Base-by-base conservation (phyloP, 92 coral and sea anemone genomes). In the Umimayanthus kanabou region DNA sequence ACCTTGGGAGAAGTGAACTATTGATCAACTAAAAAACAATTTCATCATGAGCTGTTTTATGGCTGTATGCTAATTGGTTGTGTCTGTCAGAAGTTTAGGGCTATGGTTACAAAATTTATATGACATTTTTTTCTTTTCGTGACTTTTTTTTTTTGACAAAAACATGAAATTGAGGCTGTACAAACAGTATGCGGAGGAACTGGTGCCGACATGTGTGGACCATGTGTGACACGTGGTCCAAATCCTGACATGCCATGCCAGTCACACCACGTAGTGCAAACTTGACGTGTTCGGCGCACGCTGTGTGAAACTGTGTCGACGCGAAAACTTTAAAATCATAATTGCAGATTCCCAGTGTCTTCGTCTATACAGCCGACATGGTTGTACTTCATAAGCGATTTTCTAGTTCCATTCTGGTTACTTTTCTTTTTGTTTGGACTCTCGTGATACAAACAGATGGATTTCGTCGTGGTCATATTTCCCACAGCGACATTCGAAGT, bases 401-500 rank as follows among this genome's bases (percentile, higher is more conserved):
- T 49, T 83, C n/a, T 18, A 69, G 28, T 20, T n/a, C 67, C n/a
- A 20, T 47, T 45, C 18, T 83, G 6, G 50, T 67, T 83, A 22
- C 16, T 13, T 70, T 50, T 67, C 9, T 83, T 6, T 45, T 47
- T 70, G 23, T 83, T 16, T 83, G n/a, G 47, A 69, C 87, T 26
- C 18, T 45, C 16, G 67, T 45, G 25, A 25, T 22, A 8, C 87
- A 57, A 70, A 83, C 87, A 83, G 78, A 83, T 69, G 87, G 78
- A 30, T 23, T 25, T 74, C 76, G 26, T 29, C 43, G 65, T 2
- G 78, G 77, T 2, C 86, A 82, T 26, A 82, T 94, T 0, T 89
- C 98, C 5, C 96, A 93, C 79, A 77, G 87, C 22, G 93, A 89
- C 39, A 89, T 89, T 73, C 96, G 98, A 23, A 95, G 98, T 84